Base-by-base conservation (phyloP, 2,797 vertebrate species). In the Lacerta bilineata region DNA sequence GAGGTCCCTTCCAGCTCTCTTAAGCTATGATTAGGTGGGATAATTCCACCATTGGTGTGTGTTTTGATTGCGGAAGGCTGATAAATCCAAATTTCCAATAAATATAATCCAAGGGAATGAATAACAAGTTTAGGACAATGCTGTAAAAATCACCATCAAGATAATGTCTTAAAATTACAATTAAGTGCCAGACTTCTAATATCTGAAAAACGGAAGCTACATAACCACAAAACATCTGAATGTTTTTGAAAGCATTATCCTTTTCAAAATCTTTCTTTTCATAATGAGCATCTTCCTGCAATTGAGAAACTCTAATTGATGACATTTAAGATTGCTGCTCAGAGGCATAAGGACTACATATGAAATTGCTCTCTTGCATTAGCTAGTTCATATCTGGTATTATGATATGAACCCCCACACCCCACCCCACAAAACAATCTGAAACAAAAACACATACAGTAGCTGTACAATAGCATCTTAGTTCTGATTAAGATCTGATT, bases 401-500 rank as follows among this genome's bases (percentile, higher is more conserved):
- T 55, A 15, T 55, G 13, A 55, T 55, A 77, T 9, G 20, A 78
- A 25, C 15, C 41, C 18, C 29, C n/a, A 11, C 13, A 78, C n/a
- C n/a, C n/a, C n/a, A 10, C 23, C 23, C 8, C 46, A 33, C 64
- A 77, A 29, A 29, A 78, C 25, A 15, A 50, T 50, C 50, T 50
- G 13, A 43, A 50, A n/a, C 43, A 29, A 39, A 79, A 84, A 17
- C 23, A 66, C 25, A 29, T 83, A 33, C 33, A 33, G 33, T 33
- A 72, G 29, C 46, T 61, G 17, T 75, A 17, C 8, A 64, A 55
- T 33, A 61, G 23, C 29, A 64, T 43, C 27, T 36, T 17, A 72
- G 18, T 50, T 64, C 69, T 90, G 23, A 83, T 72, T 84, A 80
- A 41, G 59, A 10, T 79, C 25, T 68, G 55, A 80, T 80, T 80